These are phyloP conservation scores for Lordiphosa mommai DNA, from an alignment of 1,140 invertebrate species.

Conservation along the genomic window DNA sequence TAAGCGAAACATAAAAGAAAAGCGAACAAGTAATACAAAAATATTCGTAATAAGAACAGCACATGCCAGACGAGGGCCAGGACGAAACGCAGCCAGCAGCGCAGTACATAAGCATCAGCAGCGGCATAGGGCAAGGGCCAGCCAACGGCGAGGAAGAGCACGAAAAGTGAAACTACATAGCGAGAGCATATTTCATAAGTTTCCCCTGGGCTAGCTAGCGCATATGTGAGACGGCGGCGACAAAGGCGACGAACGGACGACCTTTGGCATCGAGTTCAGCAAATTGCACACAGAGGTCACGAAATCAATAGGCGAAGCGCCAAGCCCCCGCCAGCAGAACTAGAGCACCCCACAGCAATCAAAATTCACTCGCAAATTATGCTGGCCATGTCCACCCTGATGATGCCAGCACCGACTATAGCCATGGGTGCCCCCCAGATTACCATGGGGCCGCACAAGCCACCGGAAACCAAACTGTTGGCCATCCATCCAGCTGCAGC, in stretches of 20 bases:
- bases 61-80: constrained; percentile 15
- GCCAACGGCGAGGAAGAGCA: constrained; percentile 24
- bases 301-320: constrained; percentile 55
- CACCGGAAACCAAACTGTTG: constrained; percentile 78
- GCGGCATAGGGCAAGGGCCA: constrained; percentile 26
- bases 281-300: constrained; percentile 45
- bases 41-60: constrained; percentile 40
- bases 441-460: constrained; percentile 78
- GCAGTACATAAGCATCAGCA: constrained; percentile 10
- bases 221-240: constrained; percentile 41
- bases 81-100: constrained; percentile 12
- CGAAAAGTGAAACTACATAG: constrained; percentile 73
- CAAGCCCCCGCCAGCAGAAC: constrained; percentile 1
- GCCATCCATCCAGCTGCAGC: constrained; percentile 78
- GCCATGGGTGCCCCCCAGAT: constrained; percentile 78
- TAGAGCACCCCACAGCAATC: constrained; percentile 24
- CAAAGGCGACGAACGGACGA: constrained; percentile 72
- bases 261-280: constrained; percentile 71
- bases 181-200: constrained; percentile 71
- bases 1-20: constrained; percentile 75
- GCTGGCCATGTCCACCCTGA: constrained; percentile 79
- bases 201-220: constrained; percentile 35
- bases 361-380: constrained; percentile 79
- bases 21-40: constrained; percentile 38
- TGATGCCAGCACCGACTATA: constrained; percentile 79